A percentile compares a stretch with the other conserved stretches of the same genome.
Evolutionary conservation across 2,888 invertebrate genomes (phyloP).

Genomic region (Nasonia oneida): DNA sequence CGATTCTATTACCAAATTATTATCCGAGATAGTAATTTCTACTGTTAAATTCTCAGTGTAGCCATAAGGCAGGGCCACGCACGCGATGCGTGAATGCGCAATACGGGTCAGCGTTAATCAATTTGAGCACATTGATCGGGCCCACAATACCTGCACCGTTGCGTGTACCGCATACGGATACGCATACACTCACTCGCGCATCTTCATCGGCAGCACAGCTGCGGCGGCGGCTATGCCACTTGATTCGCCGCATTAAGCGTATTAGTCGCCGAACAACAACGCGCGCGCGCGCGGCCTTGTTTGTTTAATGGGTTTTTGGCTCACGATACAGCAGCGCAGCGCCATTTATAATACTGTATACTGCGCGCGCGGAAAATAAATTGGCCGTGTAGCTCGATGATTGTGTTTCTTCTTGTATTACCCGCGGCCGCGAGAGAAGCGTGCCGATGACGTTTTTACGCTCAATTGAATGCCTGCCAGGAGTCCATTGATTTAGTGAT

Average conservation of each 20-base stretch:
- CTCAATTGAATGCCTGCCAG: background rate
- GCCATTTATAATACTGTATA: conserved; percentile 9
- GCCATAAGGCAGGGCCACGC: too few species aligned
- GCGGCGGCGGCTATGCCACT: background rate
- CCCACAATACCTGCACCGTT: conserved; percentile 68
- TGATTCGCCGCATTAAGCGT: conserved; percentile 52
- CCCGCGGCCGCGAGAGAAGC: background rate
- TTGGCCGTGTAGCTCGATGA: conserved; percentile 4
- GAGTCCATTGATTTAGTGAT: background rate
- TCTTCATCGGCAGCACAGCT: conserved; percentile 32
- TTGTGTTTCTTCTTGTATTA: conserved; percentile 18
- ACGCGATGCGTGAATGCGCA: conserved; percentile 24
- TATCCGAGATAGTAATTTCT: too few species aligned
- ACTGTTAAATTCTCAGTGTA: too few species aligned
- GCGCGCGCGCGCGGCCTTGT: conserved; percentile 7
- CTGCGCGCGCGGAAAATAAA: conserved; percentile 16
- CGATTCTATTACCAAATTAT: too few species aligned
- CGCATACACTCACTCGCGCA: conserved; percentile 13
- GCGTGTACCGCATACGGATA: conserved; percentile 60
- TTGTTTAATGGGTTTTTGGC: conserved; percentile 48
- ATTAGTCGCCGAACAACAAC: conserved; percentile 31
- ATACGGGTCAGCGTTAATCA: conserved; percentile 69
- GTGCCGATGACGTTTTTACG: conserved; percentile 12
- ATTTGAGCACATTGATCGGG: conserved; percentile 71
- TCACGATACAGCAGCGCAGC: background rate